phyloP scores from a whole-genome alignment of 2,888 invertebrate species.

The Cotesia congregata region DNA sequence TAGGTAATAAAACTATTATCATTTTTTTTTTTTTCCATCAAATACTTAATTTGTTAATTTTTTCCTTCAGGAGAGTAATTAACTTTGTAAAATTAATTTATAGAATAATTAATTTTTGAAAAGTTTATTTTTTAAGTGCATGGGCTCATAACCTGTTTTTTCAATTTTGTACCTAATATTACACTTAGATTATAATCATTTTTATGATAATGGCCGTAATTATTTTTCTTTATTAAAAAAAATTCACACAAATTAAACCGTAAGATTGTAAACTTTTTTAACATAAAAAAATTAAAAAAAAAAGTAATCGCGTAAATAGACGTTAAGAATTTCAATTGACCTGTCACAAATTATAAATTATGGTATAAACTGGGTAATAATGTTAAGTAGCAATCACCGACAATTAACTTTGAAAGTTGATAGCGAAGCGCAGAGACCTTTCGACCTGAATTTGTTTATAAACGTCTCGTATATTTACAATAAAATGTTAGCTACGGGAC shows the following conservation, averaged over 20 bases:
- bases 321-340: background rate
- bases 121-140: too few relatives aligned
- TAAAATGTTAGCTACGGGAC: background rate
- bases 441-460: background rate
- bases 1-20: too few relatives aligned
- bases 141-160: too few relatives aligned
- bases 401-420: background rate
- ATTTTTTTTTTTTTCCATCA: too few relatives aligned
- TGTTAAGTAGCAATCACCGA: background rate
- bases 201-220: too few relatives aligned
- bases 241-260: background rate
- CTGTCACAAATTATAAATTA: background rate
- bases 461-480: background rate
- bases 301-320: background rate
- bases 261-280: background rate
- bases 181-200: too few relatives aligned
- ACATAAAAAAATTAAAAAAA: background rate
- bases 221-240: too few relatives aligned
- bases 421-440: background rate
- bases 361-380: background rate
- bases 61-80: too few relatives aligned
- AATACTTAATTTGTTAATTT: too few relatives aligned
- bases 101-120: too few relatives aligned
- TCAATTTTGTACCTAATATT: too few relatives aligned
- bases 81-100: too few relatives aligned